Evolutionary conservation across 2,113 vertebrate species (phyloP), one percentile per base, ranked within the genome.

Genomic region (Progne subis): DNA sequence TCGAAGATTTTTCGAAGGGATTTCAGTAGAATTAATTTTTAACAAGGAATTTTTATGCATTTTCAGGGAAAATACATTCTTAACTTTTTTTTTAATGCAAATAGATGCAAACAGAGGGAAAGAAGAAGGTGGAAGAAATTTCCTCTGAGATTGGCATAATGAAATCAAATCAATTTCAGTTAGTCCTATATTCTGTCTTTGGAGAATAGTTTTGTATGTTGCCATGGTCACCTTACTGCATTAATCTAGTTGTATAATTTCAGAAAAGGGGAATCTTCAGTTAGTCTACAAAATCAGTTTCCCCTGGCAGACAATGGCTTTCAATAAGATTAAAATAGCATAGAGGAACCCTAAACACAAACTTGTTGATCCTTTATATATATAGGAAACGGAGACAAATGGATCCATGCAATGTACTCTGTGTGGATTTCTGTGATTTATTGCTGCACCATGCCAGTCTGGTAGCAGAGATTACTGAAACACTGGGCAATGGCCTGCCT

Each of bases 131-230:
- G 12, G 60, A 92, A 92, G 28, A 95, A 83, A 94, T 92, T 94
- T 94, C 95, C 82, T 82, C 50, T 92, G 90, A 76, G 94, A 75
- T 25, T 92, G 59, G 29, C 50, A 86, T 87, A 70, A 79, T 19
- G 52, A 81, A 96, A 96, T 95, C 70, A 94, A 96, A 91, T 83
- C 87, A 69, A 18, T 94, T 96, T 95, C 63, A 7, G 47, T 88
- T 95, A 91, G 57, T 85, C 50, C 37, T 94, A 18, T 68, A 60
- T 80, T 94, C 67, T 77, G 12, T 82, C 94, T 86, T 86, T n/a
- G 46, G 26, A 85, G 79, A 87, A 86, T 81, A 80, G 80, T 86
- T 75, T 65, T 82, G 44, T 76, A 56, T 2, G 90, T 94, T 94
- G 52, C 93, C 84, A 96, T 94, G 90, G 90, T 80, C 86, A 82